Evolutionary conservation across 2,113 vertebrate genomes (phyloP).

Genomic region (Ceyx margarethae): DNA sequence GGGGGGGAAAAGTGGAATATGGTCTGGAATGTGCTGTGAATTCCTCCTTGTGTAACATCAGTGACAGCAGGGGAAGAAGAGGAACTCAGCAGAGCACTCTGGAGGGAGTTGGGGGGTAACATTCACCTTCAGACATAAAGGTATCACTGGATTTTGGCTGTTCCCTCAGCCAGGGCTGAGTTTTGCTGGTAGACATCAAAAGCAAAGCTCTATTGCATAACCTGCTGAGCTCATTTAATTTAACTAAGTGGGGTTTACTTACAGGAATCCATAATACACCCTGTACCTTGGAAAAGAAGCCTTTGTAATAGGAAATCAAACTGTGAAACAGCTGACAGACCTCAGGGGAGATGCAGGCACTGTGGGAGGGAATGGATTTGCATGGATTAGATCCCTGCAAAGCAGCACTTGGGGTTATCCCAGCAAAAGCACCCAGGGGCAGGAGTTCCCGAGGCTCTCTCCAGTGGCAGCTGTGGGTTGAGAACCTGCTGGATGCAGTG

Average conservation of each 20-base stretch:
- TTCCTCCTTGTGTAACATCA: background rate
- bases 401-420: background rate
- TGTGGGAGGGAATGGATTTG: background rate
- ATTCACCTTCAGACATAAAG: background rate
- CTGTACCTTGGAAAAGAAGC: slow-evolving; percentile 21
- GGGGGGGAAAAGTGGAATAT: background rate
- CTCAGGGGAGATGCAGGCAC: background rate
- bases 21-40: slow-evolving; percentile 18
- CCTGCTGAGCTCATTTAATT: slow-evolving; percentile 21
- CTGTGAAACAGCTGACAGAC: background rate
- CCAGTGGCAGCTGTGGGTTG: background rate
- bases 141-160: background rate
- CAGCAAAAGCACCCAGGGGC: background rate
- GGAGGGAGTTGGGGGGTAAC: background rate
- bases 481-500: background rate
- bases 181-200: background rate
- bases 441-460: background rate
- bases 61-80: background rate
- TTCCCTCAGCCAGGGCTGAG: background rate
- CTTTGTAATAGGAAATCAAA: slow-evolving; percentile 28
- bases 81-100: background rate
- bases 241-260: background rate
- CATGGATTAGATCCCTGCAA: background rate
- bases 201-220: background rate
- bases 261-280: background rate